Base-by-base conservation (phyloP, 2,113 vertebrate genomes). In the Mesembrinibis cayennensis region DNA sequence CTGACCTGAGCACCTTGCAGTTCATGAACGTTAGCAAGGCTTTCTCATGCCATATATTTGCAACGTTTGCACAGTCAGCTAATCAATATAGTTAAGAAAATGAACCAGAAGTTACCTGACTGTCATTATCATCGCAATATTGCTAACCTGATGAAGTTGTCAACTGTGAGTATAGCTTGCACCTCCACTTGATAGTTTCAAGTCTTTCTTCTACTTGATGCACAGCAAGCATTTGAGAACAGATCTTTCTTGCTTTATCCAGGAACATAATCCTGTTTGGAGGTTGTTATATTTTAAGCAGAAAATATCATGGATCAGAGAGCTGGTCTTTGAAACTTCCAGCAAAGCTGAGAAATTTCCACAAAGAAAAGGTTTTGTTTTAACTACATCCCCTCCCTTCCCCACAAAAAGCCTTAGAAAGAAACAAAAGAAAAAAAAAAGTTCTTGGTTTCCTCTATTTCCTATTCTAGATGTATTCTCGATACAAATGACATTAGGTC, bases 401-500 rank as follows among this genome's bases (percentile, higher is more conserved):
- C 4, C 14, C 16, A 7, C 3, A 10, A 13, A 63, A 62, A 78
- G 16, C 65, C 50, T 78, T 10, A 62, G 36, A 81, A 74, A 72
- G 45, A 74, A 81, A 71, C 3, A 45, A 38, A 84, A 53, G 5
- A 6, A 34, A 7, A 8, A 36, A 36, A 44, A 32, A 18, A 0
- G 0, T 25, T 69, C 29, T 6, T 4, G 0, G 0, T 30, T 55
- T 40, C 14, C 25, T 59, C 4, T 21, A 4, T 59, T 82, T 80
- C 40, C 18, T 42, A 17, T 66, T 74, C 87, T 53, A 52, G 83
- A 38, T 30, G 19, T 7, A 10, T 13, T 53, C 56, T 55, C 84
- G 49, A 5, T 27, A 49, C 21, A 62, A 45, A 27, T 20, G 22
- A 66, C 79, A 45, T 40, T 8, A 71, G 84, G 78, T 19, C 55